phyloP scores from a whole-genome alignment of 1,140 invertebrate genomes.

The Atta texana region DNA sequence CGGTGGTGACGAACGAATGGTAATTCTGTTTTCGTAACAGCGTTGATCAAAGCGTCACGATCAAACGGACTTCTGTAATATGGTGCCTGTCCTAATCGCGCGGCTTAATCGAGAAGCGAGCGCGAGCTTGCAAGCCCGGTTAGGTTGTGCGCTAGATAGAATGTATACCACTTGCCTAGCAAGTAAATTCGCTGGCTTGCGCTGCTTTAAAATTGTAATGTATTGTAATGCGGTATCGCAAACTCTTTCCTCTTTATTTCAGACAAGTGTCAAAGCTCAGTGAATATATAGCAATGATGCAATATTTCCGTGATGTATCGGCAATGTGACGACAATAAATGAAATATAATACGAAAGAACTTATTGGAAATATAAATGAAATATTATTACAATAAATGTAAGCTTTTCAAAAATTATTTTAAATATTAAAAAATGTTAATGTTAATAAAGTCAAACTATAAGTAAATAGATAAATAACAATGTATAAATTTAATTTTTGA shows the following conservation, averaged over 20 bases:
- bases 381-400: not conserved
- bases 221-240: conserved; percentile 55
- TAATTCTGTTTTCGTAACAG: conserved; percentile 61
- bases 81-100: conserved; percentile 58
- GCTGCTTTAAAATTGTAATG: conserved; percentile 61
- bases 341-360: not conserved
- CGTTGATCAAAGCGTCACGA: conserved; percentile 56
- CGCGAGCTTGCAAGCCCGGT: conserved; percentile 19
- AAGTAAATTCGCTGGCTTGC: conserved; percentile 2
- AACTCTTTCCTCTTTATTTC: conserved; percentile 51
- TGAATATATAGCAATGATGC: conserved; percentile 24
- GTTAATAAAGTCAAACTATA: not conserved
- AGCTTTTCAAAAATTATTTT: not conserved
- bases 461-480: not conserved
- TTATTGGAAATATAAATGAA: not conserved
- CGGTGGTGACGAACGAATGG: conserved; percentile 39
- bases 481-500: not conserved
- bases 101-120: conserved; percentile 55
- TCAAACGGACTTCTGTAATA: conserved; percentile 63
- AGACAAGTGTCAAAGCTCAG: conserved; percentile 45
- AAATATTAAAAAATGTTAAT: not conserved
- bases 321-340: not conserved
- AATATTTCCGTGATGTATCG: not conserved
- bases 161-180: conserved; percentile 13
- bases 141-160: not conserved